Percentiles rank a stretch among this genome's conserved stretches.
phyloP scores from a whole-genome alignment of 2,113 vertebrate genomes.

The Echinops telfairi region DNA sequence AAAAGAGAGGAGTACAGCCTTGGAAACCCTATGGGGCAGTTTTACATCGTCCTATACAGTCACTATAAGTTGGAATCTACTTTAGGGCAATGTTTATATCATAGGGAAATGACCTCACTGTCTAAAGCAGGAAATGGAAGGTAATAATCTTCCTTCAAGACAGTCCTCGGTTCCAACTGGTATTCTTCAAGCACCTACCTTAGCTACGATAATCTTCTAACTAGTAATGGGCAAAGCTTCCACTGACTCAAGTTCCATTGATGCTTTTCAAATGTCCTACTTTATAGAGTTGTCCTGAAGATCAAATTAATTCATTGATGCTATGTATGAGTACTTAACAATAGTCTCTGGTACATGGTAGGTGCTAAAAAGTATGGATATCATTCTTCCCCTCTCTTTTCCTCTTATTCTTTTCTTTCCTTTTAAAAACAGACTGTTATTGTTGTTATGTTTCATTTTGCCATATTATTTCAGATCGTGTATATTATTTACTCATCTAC shows the following conservation, averaged over 20 bases:
- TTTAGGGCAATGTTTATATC: no score
- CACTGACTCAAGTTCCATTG: constrained; percentile 72
- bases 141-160: constrained; percentile 76
- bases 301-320: constrained; percentile 48
- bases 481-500: no score
- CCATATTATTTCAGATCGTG: no score
- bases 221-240: constrained; percentile 71
- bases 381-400: no score
- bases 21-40: no score
- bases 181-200: constrained; percentile 71
- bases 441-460: no score
- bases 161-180: constrained; percentile 69
- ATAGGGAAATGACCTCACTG: constrained; percentile 62
- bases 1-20: no score
- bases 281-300: background rate
- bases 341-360: background rate
- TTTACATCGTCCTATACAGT: no score
- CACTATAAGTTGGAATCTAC: no score
- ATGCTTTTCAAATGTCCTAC: background rate
- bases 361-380: background rate
- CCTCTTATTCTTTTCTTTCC: no score
- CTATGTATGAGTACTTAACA: background rate
- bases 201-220: constrained; percentile 69
- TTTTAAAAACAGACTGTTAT: no score
- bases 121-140: constrained; percentile 73